A percentile compares a stretch with the other conserved stretches of the same genome.
These are phyloP conservation scores for Boulengeromyrus knoepffleri DNA, from an alignment of 2,113 vertebrate genomes.

Conservation along the genomic window DNA sequence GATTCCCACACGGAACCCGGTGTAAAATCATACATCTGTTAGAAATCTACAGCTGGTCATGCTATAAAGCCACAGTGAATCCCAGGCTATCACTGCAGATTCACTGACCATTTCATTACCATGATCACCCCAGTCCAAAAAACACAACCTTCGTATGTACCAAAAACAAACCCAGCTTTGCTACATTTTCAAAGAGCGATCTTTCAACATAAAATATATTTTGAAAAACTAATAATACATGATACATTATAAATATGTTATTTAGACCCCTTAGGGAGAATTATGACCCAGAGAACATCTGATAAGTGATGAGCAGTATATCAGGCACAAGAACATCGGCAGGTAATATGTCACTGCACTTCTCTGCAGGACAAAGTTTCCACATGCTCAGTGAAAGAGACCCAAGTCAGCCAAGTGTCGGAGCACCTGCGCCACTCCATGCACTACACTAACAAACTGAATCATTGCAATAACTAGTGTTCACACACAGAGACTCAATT, in stretches of 20 bases:
- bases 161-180: not conserved
- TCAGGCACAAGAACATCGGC: not conserved
- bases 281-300: not conserved
- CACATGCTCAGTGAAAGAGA: not conserved
- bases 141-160: not conserved
- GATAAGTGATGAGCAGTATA: not conserved
- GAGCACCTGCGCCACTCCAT: not conserved
- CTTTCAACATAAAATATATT: not conserved
- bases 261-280: not conserved
- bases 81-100: not conserved
- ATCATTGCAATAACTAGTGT: not conserved
- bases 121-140: not conserved
- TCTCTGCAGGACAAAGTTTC: not conserved
- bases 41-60: constrained; percentile 1
- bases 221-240: not conserved
- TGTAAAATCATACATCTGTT: not conserved
- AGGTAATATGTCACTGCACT: not conserved
- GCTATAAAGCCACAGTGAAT: not conserved
- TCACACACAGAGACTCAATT: not conserved
- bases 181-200: not conserved
- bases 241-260: not conserved
- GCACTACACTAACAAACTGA: not conserved
- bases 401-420: not conserved
- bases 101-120: not conserved
- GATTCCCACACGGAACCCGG: not conserved